Conservation (phyloP, 2,113 vertebrate genomes). For the Zosterops borbonicus region DNA sequence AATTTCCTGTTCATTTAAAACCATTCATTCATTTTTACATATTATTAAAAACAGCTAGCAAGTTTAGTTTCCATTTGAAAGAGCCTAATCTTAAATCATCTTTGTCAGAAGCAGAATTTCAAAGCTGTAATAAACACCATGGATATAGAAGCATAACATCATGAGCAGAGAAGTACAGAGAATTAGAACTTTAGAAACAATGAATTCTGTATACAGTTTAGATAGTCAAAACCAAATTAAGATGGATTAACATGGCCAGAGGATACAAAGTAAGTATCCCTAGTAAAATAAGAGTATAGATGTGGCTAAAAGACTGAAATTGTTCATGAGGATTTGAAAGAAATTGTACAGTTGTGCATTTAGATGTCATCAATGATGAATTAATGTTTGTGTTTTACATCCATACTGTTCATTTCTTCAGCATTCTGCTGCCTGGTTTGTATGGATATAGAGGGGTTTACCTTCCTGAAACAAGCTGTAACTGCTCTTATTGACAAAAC, state of each 20-base stretch:
- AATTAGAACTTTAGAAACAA: not conserved
- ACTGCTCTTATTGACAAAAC: not conserved
- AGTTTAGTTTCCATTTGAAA: not conserved
- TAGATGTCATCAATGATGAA: not conserved
- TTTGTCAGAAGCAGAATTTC: not conserved
- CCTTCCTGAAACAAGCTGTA: not conserved
- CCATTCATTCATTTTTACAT: not conserved
- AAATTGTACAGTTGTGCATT: not conserved
- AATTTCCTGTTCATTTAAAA: slow-evolving; percentile 10
- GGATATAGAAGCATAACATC: not conserved
- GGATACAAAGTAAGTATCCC: not conserved
- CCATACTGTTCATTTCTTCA: not conserved
- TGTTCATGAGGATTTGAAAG: not conserved
- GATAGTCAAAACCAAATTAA: not conserved
- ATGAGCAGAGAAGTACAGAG: not conserved
- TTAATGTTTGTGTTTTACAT: not conserved
- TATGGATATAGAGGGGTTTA: not conserved
- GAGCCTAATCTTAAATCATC: not conserved
- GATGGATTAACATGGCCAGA: not conserved
- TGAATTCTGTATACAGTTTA: not conserved
- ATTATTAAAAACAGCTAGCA: not conserved
- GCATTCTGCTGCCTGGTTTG: not conserved
- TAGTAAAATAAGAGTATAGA: not conserved
- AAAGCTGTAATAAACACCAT: not conserved
- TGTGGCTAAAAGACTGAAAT: not conserved